Base-by-base conservation (phyloP, 2,888 invertebrate genomes). In the Eupithecia subumbrata region DNA sequence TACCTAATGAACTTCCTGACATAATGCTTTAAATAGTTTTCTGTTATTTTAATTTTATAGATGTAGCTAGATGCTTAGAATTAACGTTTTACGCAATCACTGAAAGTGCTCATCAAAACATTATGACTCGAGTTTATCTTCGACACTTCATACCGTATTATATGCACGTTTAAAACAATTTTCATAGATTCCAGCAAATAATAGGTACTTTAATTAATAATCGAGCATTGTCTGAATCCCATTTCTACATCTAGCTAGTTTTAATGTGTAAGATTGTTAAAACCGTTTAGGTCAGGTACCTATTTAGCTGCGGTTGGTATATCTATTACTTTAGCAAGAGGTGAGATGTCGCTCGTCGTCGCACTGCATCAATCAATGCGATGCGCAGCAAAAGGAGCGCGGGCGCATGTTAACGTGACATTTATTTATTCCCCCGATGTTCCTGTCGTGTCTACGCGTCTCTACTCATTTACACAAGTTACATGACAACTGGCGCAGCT, bases 361-460 rank as follows among this genome's bases (percentile, higher is more conserved):
- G 85, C 85, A 83, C 84, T 90, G 89, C 89, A 90, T 94, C 93
- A 92, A 91, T 93, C 93, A 93, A 86, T 86, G 86, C 86, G 87
- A 85, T 85, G 87, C 43, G 25, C 85, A 85, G 85, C 79, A 86
- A 84, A 78, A 84, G 85, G 80, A 83, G 86, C 86, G 84, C 86
- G 81, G 79, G 80, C 83, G 86, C 85, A 84, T 83, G 87, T 86
- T 90, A 92, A 91, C 88, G 87, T 90, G 93, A 92, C 93, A 89
- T 92, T 92, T 92, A 94, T 94, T 92, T 93, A 94, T 94, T 91
- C 89, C 87, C 84, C 86, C 89, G 89, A 90, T 93, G 92, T 91
- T 88, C 86, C 89, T 89, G 91, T 91, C 92, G 86, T 90, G 91
- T 91, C 86, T 79, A 78, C 87, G 85, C 85, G 85, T 85, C 83